Evolutionary conservation across 1,140 invertebrate genomes (phyloP), one percentile per base, ranked within the genome.

Genomic region (Drepana arcuata): DNA sequence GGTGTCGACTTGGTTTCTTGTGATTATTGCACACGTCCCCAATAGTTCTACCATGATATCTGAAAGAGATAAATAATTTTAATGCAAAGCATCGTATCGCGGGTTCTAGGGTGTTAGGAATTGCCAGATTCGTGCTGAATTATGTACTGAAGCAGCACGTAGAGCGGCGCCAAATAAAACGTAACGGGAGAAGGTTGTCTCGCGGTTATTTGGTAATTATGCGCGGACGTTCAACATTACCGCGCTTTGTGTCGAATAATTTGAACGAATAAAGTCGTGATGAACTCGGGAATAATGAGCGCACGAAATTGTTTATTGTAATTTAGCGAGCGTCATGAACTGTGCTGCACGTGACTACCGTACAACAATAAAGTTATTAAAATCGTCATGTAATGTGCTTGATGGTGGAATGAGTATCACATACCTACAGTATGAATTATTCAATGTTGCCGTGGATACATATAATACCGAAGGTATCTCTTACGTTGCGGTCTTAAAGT

Each of bases 231-330:
- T 68, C 62, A 60, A 68, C 72, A 75, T 81, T 77, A 77, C 62
- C 54, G 64, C 60, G 62, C 60, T 74, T 70, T 64, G 60, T 64
- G 60, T 60, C 45, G 64, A 70, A 74, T 81, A 78, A 81, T 78
- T 77, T 69, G 42, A 33, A 30, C 44, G 64, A 45, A 39, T 54
- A 50, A 59, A 36, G 52, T 60, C 58, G 67, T 70, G 61, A 81
- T 81, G 69, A 75, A 69, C 58, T 48, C 51, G 44, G 36, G 45
- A 54, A 59, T 75, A 80, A 80, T 80, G 77, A 78, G 68, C 53
- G 64, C 56, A 45, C 59, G 32, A 68, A 75, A 75, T 75, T 75
- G 72, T 80, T 78, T 73, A 78, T 78, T 81, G 69, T 81, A 74
- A 78, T 78, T 74, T 71, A 58, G 59, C 56, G 47, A 38, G 53